Evolutionary conservation across 2,113 vertebrate species (phyloP).

Genomic region (Channa argus): DNA sequence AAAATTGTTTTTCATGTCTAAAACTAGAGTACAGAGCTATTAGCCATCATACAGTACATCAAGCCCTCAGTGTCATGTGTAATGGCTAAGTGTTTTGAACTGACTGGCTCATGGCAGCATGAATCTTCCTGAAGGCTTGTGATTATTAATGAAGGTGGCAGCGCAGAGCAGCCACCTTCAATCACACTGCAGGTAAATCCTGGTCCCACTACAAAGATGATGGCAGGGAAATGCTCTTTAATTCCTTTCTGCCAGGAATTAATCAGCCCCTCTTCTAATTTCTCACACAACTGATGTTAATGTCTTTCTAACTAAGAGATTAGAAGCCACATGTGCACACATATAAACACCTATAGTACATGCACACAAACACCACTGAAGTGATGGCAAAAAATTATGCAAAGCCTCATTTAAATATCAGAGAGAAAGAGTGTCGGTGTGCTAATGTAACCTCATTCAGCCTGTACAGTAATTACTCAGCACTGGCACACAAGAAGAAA

Average conservation of each 20-base stretch:
- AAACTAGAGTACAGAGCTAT: conserved; percentile 35
- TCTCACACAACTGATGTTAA: conserved; percentile 43
- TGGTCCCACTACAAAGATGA: conserved; percentile 16
- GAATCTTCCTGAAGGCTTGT: conserved; percentile 68
- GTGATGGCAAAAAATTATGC: conserved; percentile 54
- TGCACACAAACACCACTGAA: conserved; percentile 13
- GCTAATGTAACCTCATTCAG: conserved; percentile 49
- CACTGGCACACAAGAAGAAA: conserved; percentile 36
- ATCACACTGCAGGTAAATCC: conserved; percentile 61
- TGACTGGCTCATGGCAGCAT: conserved; percentile 49
- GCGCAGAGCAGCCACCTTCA: conserved; percentile 57
- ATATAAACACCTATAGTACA: background rate
- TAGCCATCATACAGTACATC: conserved; percentile 66
- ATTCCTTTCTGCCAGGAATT: conserved; percentile 49
- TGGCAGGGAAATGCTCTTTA: conserved; percentile 28
- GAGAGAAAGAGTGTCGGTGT: conserved; percentile 32
- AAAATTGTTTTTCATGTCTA: conserved; percentile 21
- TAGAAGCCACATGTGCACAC: conserved; percentile 21
- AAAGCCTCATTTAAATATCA: conserved; percentile 63
- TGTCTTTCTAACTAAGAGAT: conserved; percentile 56
- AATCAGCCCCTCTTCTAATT: conserved; percentile 62
- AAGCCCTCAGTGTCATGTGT: conserved; percentile 61
- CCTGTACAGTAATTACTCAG: conserved; percentile 57
- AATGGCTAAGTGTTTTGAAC: conserved; percentile 70
- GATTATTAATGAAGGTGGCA: conserved; percentile 66